Conservation (phyloP, 2,113 vertebrate genomes). For the Cephalophus harveyi region DNA sequence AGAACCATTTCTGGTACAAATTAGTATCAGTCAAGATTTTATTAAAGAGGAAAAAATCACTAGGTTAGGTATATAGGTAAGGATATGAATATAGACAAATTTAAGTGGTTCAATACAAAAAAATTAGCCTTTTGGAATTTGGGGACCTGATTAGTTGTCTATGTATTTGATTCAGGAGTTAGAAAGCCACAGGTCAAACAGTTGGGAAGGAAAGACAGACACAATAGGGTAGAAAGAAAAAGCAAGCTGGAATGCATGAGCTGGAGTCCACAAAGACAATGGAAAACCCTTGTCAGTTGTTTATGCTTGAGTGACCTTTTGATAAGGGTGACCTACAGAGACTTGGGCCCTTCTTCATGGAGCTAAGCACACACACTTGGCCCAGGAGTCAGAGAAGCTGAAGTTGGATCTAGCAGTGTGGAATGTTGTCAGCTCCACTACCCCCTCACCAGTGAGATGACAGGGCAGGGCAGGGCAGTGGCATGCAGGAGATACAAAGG, state of each 20-base stretch:
- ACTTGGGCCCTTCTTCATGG: not conserved
- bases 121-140: not conserved
- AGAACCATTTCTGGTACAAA: not conserved
- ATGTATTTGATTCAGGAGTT: not conserved
- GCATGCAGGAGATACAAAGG: not conserved
- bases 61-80: not conserved
- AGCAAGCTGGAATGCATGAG: not conserved
- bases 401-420: not conserved
- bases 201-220: not conserved
- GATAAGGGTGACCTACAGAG: not conserved
- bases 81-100: not conserved
- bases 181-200: not conserved
- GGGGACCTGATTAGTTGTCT: not conserved
- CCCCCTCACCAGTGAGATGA: accelerated
- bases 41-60: not conserved
- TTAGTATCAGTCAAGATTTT: not conserved
- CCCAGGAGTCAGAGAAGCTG: not conserved
- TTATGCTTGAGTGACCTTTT: not conserved
- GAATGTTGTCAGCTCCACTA: accelerated
- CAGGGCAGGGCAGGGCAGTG: accelerated
- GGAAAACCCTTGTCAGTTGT: not conserved
- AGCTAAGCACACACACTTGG: not conserved
- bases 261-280: not conserved
- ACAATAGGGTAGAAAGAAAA: not conserved
- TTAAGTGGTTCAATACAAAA: not conserved